Conservation (phyloP, 1,140 invertebrate species). For the Hyposmocoma kahamanoa region DNA sequence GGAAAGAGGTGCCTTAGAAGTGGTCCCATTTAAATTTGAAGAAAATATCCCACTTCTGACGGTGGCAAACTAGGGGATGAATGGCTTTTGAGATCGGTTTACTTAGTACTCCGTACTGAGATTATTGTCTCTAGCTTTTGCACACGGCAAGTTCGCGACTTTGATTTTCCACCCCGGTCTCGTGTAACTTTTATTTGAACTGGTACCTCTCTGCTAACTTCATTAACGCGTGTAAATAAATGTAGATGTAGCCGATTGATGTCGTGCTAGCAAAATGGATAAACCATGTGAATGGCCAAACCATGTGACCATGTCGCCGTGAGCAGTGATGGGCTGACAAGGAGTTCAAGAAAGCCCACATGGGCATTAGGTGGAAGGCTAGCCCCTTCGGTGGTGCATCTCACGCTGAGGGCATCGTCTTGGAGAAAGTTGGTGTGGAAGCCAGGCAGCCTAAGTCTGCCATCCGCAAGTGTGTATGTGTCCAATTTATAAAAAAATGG, state of each 20-base stretch:
- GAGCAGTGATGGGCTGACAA: constrained; percentile 99
- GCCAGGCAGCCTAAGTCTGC: constrained; percentile 99
- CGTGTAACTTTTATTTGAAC: too few species aligned
- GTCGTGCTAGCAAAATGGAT: constrained; percentile 70
- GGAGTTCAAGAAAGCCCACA: constrained; percentile 99
- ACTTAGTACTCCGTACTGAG: too few species aligned
- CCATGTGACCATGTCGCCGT: constrained; percentile 95
- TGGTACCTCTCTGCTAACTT: too few species aligned
- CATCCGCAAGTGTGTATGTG: constrained; percentile 98
- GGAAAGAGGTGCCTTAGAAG: too few species aligned
- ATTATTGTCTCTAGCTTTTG: too few species aligned
- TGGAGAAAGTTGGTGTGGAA: constrained; percentile 99
- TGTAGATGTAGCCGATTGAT: constrained; percentile 70
- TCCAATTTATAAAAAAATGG: constrained; percentile 99
- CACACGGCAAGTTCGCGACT: too few species aligned
- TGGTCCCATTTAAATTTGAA: too few species aligned
- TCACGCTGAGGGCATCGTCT: constrained; percentile 99
- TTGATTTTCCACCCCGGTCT: too few species aligned
- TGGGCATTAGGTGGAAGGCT: constrained; percentile 99
- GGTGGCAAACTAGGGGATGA: too few species aligned
- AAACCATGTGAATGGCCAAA: constrained; percentile 86
- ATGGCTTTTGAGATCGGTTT: too few species aligned
- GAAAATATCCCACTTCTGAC: too few species aligned
- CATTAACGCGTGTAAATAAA: too few species aligned
- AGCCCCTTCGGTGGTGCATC: constrained; percentile 99